Percentiles rank a stretch among this genome's conserved stretches.
Evolutionary conservation across 2,113 vertebrate genomes (phyloP).

Genomic region (Pantherophis guttatus): DNA sequence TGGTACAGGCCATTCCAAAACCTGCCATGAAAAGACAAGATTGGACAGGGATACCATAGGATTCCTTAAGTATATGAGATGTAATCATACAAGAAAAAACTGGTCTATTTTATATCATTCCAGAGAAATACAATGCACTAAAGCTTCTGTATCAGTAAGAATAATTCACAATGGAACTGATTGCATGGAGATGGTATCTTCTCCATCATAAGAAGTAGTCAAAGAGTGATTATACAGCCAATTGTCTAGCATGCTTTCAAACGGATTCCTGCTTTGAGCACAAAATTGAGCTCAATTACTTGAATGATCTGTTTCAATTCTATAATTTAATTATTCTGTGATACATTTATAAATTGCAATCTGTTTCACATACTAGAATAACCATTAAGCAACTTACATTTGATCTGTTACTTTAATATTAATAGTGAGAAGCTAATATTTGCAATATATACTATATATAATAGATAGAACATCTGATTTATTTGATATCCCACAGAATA

Average conservation of each 20-base stretch:
- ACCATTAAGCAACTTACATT: conserved; percentile 28
- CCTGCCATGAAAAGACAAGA: not conserved
- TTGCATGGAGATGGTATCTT: not conserved
- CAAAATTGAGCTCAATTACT: not conserved
- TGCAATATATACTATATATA: not conserved
- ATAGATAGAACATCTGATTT: not conserved
- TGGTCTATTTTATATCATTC: not conserved
- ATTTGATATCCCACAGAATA: not conserved
- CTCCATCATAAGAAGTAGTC: not conserved
- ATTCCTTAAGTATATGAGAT: not conserved
- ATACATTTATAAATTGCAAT: conserved; percentile 45
- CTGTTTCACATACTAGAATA: conserved; percentile 34
- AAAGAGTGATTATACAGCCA: not conserved
- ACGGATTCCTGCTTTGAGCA: not conserved
- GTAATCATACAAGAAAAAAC: not conserved
- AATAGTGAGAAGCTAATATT: conserved; percentile 41
- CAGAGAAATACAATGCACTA: not conserved
- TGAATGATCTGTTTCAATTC: not conserved
- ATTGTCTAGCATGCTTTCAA: not conserved
- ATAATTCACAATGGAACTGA: not conserved
- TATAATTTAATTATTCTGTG: not conserved
- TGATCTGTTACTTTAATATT: conserved; percentile 47
- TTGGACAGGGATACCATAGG: not conserved
- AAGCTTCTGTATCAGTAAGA: not conserved
- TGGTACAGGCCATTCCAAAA: not conserved